Evolutionary conservation across 2,113 vertebrate species (phyloP), one percentile per base, ranked within the genome.

Genomic region (Podilymbus podiceps): DNA sequence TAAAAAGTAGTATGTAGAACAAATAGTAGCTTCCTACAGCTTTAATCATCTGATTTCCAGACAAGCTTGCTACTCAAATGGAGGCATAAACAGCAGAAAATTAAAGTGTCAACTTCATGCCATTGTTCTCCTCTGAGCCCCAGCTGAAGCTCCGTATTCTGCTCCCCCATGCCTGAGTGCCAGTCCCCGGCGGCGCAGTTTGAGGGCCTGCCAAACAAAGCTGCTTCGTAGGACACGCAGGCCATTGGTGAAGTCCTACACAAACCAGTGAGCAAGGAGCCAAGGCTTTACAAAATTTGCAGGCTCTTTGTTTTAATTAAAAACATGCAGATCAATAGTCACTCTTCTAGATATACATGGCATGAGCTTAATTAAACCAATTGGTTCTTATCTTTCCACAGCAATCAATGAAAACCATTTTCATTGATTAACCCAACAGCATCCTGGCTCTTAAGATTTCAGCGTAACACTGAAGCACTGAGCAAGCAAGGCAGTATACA

Each of bases 281-380:
- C 59, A 83, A 71, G 47, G 50, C 27, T 50, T 64, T 74, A 85
- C 53, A 91, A 88, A 92, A 71, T 63, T 2, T 52, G 33, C 16
- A 52, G 78, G 68, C 44, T 66, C 64, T 93, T 88, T n/a, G 38
- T 81, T 92, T 87, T 89, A 93, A 94, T 92, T 93, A 95, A 95
- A 88, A 52, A 25, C 47, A 81, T 49, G 44, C 64, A 90, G 64
- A 84, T 90, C 93, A 86, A 72, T 78, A 89, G 60, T 52, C 56
- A 40, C 25, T 95, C 25, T 42, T 93, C 28, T 42, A 89, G 15
- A 80, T 86, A 78, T 18, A 75, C 40, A 86, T 18, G 56, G 40
- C 44, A 68, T 35, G 35, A 40, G 68, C 44, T 93, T 93, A 90
- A 95, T 92, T 71, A 90, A 97, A 89, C 35, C 40, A 89, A 38